Base-by-base conservation (phyloP, 2,797 vertebrate species). In the Xyrichtys novacula region DNA sequence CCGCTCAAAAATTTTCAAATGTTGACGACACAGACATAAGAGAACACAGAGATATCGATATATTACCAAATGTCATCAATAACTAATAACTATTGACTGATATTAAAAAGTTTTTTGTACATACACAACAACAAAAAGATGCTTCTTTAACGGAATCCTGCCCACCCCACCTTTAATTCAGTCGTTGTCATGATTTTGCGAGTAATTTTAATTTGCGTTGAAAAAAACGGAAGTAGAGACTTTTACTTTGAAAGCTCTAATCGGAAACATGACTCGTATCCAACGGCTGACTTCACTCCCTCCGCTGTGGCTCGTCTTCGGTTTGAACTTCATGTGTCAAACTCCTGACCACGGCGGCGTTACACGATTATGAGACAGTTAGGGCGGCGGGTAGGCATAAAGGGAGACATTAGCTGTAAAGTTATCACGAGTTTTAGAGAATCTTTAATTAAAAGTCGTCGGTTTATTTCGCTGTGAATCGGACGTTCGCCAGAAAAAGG, bases 231-330 rank as follows among this genome's bases (percentile, higher is more conserved):
- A 86, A 71, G 14, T 0, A 0, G 0, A 0, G 0, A 0, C 0
- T 43, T 47, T 83, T 85, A 76, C 49, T 80, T 54, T 81, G 76
- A 80, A 81, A 68, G 9, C 4, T 0, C 0, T 2, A 7, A 0
- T 26, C 54, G 64, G 73, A 71, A 38, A 0, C 15, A 28, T 3
- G 3, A 0, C 22, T 17, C 10, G 8, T 14, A 0, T 43, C 39
- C 39, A 11, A 34, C 32, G 32, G 6, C 3, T 3, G 3, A n/a
- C 54, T 81, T 76, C 28, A 53, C 58, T 3, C 10, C 17, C 29
- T 2, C 5, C 47, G 44, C 9, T 12, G 32, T 14, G 7, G 17
- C 43, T 60, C n/a, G 22, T 28, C 43, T 52, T 49, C 16, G 39
- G 65, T 48, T 17, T 11, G 36, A 87, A 80, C 20, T 78, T 74